Conservation (phyloP, 2,113 vertebrate species). For the Hemicordylus capensis region DNA sequence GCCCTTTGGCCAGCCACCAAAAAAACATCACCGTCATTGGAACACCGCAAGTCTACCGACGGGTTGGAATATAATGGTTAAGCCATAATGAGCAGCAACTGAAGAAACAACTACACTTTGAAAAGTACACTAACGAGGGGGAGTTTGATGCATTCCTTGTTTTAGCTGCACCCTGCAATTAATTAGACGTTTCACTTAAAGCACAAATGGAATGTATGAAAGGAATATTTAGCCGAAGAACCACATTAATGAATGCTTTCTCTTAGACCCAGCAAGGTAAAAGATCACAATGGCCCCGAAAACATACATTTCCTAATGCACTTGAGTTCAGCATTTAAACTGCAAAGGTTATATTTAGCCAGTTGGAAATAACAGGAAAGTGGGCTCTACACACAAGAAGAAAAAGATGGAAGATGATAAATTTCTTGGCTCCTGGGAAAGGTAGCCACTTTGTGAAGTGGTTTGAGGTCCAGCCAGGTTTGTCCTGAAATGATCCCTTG, state of each 20-base stretch:
- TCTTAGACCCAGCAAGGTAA: conserved; percentile 8
- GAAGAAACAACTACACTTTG: conserved; percentile 29
- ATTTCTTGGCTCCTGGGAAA: background rate
- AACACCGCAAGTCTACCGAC: conserved; percentile 35
- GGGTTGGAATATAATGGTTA: conserved; percentile 34
- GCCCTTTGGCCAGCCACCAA: conserved; percentile 50
- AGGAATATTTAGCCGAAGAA: conserved; percentile 38
- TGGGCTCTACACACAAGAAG: conserved; percentile 4
- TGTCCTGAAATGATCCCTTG: background rate
- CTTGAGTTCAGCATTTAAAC: conserved; percentile 36
- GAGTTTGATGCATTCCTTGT: background rate
- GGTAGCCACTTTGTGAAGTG: background rate
- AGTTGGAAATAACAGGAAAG: conserved; percentile 19
- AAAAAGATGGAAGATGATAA: background rate
- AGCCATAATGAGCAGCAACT: conserved; percentile 31
- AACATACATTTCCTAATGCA: conserved; percentile 37
- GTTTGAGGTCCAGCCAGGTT: background rate
- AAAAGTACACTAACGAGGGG: conserved; percentile 36
- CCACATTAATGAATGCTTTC: conserved; percentile 33
- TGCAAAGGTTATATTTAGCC: conserved; percentile 30
- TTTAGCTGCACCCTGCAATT: conserved; percentile 39
- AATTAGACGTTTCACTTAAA: conserved; percentile 48
- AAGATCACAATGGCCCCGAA: conserved; percentile 50
- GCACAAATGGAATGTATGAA: conserved; percentile 47
- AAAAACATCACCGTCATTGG: conserved; percentile 3